phyloP scores from a whole-genome alignment of 2,113 vertebrate species.

The Opisthocomus hoazin region DNA sequence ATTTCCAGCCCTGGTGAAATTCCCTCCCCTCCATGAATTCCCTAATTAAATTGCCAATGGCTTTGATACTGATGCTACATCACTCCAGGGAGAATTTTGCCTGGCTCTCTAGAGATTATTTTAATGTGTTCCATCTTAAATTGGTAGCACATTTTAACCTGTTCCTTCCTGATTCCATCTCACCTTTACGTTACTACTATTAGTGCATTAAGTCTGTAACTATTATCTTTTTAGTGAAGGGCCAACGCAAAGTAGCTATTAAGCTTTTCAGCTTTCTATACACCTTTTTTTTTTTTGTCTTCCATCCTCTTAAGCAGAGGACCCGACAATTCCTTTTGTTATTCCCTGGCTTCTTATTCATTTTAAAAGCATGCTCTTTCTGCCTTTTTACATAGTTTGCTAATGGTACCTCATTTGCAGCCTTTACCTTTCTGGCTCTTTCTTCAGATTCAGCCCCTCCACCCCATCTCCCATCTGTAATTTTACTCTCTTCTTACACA shows the following conservation, averaged over 20 bases:
- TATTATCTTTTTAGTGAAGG: constrained; percentile 22
- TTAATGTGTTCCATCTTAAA: constrained; percentile 54
- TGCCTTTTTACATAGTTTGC: constrained; percentile 15
- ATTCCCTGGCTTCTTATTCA: not conserved
- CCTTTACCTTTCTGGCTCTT: not conserved
- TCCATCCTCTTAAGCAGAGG: not conserved
- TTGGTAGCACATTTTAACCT: constrained; percentile 47
- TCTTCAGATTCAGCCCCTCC: not conserved
- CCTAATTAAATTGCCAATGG: constrained; percentile 59
- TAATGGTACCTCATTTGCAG: constrained; percentile 39
- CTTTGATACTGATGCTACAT: constrained; percentile 36
- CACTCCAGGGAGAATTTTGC: constrained; percentile 27
- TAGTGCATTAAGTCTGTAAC: constrained; percentile 32
- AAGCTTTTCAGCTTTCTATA: constrained; percentile 29
- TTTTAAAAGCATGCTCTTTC: constrained; percentile 37
- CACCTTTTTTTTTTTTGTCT: not conserved
- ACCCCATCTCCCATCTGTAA: not conserved
- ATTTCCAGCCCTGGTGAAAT: not conserved
- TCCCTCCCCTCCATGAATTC: constrained; percentile 23
- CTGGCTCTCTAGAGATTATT: constrained; percentile 45
- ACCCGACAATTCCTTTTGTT: constrained; percentile 11
- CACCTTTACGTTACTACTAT: not conserved
- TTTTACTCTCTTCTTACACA: not conserved
- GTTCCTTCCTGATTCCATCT: constrained; percentile 51
- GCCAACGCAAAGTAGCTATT: constrained; percentile 32